These are phyloP conservation scores for Antennarius striatus DNA, from an alignment of 2,113 vertebrate species.

Conservation along the genomic window DNA sequence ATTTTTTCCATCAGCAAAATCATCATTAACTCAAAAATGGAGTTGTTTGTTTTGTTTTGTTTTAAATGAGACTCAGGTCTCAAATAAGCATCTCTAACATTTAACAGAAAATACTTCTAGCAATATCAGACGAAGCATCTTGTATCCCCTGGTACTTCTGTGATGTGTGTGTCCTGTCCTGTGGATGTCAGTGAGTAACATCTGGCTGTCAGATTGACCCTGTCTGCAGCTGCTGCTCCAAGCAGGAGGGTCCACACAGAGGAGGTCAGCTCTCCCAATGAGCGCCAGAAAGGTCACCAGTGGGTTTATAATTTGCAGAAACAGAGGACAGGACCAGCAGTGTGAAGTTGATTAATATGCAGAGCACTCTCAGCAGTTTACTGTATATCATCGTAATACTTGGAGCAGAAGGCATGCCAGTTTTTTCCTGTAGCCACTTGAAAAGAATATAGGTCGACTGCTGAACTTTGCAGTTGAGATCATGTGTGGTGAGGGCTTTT, in stretches of 20 bases:
- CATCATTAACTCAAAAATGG: not conserved
- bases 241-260: conserved; percentile 74
- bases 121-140: conserved; percentile 31
- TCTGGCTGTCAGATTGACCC: conserved; percentile 75
- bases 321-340: conserved; percentile 62
- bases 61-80: not conserved
- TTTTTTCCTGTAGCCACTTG: conserved; percentile 51
- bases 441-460: conserved; percentile 49
- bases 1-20: not conserved
- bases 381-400: conserved; percentile 50
- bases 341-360: conserved; percentile 64
- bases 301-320: conserved; percentile 69
- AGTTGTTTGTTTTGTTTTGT: not conserved
- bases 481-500: conserved; percentile 70
- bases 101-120: conserved; percentile 11
- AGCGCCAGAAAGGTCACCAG: conserved; percentile 73
- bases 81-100: not conserved
- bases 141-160: conserved; percentile 40
- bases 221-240: conserved; percentile 77
- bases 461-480: conserved; percentile 47
- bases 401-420: conserved; percentile 64
- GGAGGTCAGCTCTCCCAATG: conserved; percentile 75
- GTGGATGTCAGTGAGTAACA: conserved; percentile 72
- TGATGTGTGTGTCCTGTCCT: conserved; percentile 59
- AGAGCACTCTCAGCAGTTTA: conserved; percentile 57